Conservation (phyloP, 2,888 invertebrate species). For the Oeneis ivallda region DNA sequence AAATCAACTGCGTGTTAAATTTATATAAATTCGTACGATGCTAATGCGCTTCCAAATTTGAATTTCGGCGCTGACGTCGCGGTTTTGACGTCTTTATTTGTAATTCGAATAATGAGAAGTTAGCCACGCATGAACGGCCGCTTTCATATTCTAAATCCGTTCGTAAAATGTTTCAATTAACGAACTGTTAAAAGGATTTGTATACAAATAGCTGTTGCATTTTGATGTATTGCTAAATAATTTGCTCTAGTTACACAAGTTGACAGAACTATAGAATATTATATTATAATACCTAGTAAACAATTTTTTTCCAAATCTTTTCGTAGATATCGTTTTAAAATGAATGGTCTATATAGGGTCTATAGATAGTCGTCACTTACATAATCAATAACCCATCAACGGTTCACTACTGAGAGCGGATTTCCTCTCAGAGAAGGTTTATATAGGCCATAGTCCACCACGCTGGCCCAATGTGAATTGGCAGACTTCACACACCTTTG, state of each 20-base stretch:
- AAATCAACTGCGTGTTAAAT: slow-evolving; percentile 78
- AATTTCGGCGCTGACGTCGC: slow-evolving; percentile 63
- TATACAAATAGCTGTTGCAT: slow-evolving; percentile 27
- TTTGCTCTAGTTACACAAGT: slow-evolving; percentile 14
- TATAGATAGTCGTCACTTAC: too few species aligned
- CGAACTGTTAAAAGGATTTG: slow-evolving; percentile 23
- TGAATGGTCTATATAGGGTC: too few species aligned
- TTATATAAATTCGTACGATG: slow-evolving; percentile 60
- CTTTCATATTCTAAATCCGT: slow-evolving; percentile 67
- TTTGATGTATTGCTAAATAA: slow-evolving; percentile 32
- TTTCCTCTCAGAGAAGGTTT: too few species aligned
- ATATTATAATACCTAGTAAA: not conserved
- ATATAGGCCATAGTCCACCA: too few species aligned
- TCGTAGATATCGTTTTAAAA: too few species aligned
- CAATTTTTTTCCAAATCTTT: not conserved
- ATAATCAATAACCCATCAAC: too few species aligned
- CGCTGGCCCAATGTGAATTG: too few species aligned
- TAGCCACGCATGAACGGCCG: slow-evolving; percentile 59
- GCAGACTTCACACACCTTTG: too few species aligned
- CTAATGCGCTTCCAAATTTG: slow-evolving; percentile 56
- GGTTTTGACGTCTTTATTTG: slow-evolving; percentile 77
- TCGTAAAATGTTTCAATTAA: slow-evolving; percentile 51
- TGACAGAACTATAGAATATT: not conserved
- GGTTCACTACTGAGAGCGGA: too few species aligned
- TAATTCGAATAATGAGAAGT: slow-evolving; percentile 67